Evolutionary conservation across 1,140 invertebrate species (phyloP), one percentile per base, ranked within the genome.

Genomic region (Hyles euphorbiae): DNA sequence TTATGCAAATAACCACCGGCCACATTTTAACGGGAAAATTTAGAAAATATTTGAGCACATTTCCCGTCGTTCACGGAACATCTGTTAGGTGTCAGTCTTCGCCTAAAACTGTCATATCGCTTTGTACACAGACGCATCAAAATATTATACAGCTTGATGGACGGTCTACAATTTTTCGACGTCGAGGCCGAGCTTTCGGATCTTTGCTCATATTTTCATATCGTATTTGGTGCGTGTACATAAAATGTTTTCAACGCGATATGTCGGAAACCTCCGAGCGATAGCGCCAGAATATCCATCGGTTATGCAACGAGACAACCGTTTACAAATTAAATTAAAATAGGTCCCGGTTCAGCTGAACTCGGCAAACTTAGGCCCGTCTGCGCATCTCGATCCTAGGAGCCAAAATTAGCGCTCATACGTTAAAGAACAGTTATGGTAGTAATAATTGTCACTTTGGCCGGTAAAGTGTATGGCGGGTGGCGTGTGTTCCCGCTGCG

Each of bases 361-460:
- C 33, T 8, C n/a, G 6, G 22, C 53, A 43, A 45, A 48, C 32
- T 56, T 70, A 59, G 64, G 60, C 56, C 60, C 66, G 62, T 72
- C 65, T 59, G 65, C 67, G 67, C 67, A 70, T 74, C 67, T 66
- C 65, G 62, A 62, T 70, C 58, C 63, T 69, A 68, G 61, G 58
- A 53, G 70, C 76, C 74, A 74, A 73, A 83, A 70, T 78, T 78
- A 81, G 72, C 67, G 60, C 47, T 60, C 72, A 70, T 75, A 75
- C 74, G 68, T 78, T 76, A 74, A 54, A 54, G 61, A 70, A 74
- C 74, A 55, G 64, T 81, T 82, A 81, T 81, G 79, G 79, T 71
- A 72, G 70, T 80, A 80, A 78, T 83, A 78, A 81, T 73, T 78
- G 74, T 81, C 76, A 75, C 63, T 57, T 69, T 56, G 56, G 49